Evolutionary conservation across 2,888 invertebrate genomes (phyloP).

Genomic region (Mythimna ferrago): DNA sequence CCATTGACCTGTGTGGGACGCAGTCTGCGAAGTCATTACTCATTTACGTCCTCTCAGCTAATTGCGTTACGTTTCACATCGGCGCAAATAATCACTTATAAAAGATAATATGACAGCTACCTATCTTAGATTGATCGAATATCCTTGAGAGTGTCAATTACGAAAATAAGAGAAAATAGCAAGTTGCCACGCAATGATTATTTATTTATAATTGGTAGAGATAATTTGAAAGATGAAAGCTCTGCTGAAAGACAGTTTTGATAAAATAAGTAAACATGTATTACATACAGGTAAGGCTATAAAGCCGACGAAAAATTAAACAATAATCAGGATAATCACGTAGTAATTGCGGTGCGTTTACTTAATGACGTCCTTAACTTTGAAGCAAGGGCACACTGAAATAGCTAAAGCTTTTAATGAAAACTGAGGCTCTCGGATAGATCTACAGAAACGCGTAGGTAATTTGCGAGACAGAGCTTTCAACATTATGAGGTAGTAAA

Average conservation of each 20-base stretch:
- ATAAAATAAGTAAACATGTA: not conserved
- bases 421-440: constrained; percentile 25
- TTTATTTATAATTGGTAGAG: not conserved
- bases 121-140: constrained; percentile 27
- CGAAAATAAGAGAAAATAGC: constrained; percentile 23
- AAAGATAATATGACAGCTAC: constrained; percentile 34
- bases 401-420: constrained; percentile 6
- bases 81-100: constrained; percentile 58
- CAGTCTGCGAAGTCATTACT: constrained; percentile 69
- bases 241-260: not conserved
- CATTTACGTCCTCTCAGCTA: constrained; percentile 71
- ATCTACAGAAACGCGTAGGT: constrained; percentile 38
- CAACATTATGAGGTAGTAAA: constrained; percentile 61
- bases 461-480: constrained; percentile 57
- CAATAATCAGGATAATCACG: not conserved
- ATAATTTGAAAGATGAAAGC: not conserved
- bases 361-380: not conserved
- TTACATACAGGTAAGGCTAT: not conserved
- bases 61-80: constrained; percentile 71
- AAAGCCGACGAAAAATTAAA: not conserved
- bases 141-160: constrained; percentile 25
- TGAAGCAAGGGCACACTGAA: not conserved
- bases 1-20: constrained; percentile 64
- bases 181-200: constrained; percentile 12
- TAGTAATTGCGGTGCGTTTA: not conserved